Conservation (phyloP, 2,888 invertebrate species). For the Candidula unifasciata region DNA sequence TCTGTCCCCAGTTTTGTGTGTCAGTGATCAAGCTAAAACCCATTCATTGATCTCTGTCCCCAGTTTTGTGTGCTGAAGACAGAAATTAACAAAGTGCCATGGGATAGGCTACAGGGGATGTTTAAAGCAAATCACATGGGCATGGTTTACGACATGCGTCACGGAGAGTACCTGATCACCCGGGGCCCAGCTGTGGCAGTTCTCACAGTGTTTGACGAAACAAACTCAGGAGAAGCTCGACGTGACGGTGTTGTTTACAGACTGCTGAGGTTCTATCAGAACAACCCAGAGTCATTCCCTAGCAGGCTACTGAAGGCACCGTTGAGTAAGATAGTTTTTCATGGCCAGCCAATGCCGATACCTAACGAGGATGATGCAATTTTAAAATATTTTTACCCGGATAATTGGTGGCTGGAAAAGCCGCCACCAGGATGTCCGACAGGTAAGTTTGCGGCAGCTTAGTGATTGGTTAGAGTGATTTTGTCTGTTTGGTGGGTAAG, state of each 20-base stretch:
- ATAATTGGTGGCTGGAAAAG: slow-evolving; percentile 80
- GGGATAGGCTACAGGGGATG: not conserved
- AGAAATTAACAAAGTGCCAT: slow-evolving; percentile 22
- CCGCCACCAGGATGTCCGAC: slow-evolving; percentile 59
- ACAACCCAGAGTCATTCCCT: slow-evolving; percentile 80
- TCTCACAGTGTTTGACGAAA: slow-evolving; percentile 78
- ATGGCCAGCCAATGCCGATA: slow-evolving; percentile 76
- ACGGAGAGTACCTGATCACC: slow-evolving; percentile 79
- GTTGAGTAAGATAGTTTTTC: slow-evolving; percentile 78
- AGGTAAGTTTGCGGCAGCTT: not conserved
- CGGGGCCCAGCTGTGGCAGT: slow-evolving; percentile 76
- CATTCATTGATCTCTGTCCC: not conserved
- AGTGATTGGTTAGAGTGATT: too few relatives aligned
- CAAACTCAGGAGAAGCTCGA: slow-evolving; percentile 69
- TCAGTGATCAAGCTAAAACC: too few relatives aligned
- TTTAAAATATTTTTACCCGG: slow-evolving; percentile 82
- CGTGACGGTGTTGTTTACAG: slow-evolving; percentile 81
- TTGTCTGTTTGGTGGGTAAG: too few relatives aligned
- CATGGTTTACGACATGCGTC: slow-evolving; percentile 79
- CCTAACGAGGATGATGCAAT: slow-evolving; percentile 82
- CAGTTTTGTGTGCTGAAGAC: slow-evolving; percentile 44
- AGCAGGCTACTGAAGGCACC: slow-evolving; percentile 79
- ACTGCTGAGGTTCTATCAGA: slow-evolving; percentile 79
- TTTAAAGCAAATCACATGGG: slow-evolving; percentile 67
- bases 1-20: too few relatives aligned